Percentiles rank a stretch among this genome's conserved stretches.
phyloP scores from a whole-genome alignment of 2,888 invertebrate genomes.

The Lamellibrachia satsuma region DNA sequence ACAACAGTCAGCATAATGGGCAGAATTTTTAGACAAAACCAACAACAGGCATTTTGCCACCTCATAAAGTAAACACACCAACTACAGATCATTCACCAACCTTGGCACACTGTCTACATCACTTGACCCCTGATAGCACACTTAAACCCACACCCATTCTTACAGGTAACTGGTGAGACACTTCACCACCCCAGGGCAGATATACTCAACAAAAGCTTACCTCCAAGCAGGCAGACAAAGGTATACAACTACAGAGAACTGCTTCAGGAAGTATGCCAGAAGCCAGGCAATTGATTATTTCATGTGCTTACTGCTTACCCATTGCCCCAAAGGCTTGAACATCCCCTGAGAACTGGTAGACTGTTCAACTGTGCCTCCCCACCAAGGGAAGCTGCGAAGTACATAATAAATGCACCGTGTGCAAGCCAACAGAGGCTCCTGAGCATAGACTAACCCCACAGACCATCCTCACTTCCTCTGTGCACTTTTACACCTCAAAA shows the following conservation, averaged over 20 bases:
- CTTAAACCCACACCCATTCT: too few species aligned
- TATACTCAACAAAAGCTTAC: not conserved
- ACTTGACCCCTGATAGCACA: not conserved
- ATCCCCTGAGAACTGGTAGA: not conserved
- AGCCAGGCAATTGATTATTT: conserved; percentile 17
- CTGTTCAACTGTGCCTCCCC: not conserved
- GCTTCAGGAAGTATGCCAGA: not conserved
- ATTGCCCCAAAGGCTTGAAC: not conserved
- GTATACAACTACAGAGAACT: not conserved
- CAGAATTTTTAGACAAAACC: not conserved
- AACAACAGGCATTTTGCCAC: too few species aligned
- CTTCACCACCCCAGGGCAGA: not conserved
- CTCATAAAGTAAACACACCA: not conserved
- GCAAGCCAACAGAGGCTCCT: not conserved
- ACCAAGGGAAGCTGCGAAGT: not conserved
- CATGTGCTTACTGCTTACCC: conserved; percentile 7
- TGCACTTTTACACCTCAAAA: not conserved
- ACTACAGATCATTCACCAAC: not conserved
- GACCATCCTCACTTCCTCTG: not conserved
- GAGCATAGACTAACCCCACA: not conserved
- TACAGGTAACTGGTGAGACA: not conserved
- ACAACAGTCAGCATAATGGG: not conserved
- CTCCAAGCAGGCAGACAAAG: not conserved
- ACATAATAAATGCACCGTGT: not conserved
- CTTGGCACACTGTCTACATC: not conserved